Evolutionary conservation across 2,797 vertebrate genomes (phyloP).

Genomic region (Microtus obscurus): DNA sequence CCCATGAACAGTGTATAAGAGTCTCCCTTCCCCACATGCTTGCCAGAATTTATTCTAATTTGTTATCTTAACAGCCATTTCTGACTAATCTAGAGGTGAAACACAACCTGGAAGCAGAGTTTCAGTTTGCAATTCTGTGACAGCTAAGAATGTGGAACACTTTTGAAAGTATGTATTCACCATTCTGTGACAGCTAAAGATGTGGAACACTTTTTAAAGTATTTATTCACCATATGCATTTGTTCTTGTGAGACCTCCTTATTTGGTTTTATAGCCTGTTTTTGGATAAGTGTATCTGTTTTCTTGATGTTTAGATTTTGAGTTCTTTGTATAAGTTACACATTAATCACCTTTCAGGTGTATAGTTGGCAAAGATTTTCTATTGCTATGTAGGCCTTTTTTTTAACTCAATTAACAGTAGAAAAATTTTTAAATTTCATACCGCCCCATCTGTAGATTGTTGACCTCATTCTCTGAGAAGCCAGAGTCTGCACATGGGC

Average conservation of each 20-base stretch:
- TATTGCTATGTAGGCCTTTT: background rate
- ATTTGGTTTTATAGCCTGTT: background rate
- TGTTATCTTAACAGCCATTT: background rate
- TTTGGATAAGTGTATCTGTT: background rate
- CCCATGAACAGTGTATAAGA: no score
- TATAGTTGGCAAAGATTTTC: background rate
- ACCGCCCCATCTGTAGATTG: no score
- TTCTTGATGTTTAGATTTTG: background rate
- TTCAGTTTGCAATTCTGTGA: background rate
- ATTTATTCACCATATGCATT: no score
- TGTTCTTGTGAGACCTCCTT: background rate
- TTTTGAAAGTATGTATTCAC: background rate
- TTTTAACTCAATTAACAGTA: background rate
- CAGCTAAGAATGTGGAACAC: background rate
- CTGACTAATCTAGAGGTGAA: background rate
- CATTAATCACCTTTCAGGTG: background rate
- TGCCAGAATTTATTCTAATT: background rate
- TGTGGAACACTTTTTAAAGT: background rate
- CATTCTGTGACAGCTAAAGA: background rate
- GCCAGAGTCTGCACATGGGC: no score
- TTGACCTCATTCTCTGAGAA: background rate
- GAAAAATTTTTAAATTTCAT: background rate
- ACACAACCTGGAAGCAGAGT: no score
- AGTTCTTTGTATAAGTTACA: background rate
- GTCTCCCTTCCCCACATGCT: background rate